Percentiles rank a stretch among this genome's conserved stretches.
Evolutionary conservation across 2,888 invertebrate genomes (phyloP).

Genomic region (Lasius fuliginosus): DNA sequence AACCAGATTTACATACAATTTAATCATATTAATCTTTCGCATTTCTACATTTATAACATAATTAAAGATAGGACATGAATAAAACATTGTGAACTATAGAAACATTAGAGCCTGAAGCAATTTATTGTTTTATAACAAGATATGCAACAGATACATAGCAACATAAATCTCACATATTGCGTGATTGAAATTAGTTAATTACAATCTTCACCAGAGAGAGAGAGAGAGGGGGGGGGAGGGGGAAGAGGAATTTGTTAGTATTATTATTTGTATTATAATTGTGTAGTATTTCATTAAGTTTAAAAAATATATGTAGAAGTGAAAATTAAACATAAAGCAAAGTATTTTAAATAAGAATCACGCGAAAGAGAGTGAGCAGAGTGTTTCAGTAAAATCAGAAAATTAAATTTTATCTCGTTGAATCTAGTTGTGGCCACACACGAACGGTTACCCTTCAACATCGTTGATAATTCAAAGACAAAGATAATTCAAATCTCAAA

Average conservation of each 20-base stretch:
- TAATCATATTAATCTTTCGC: neutral
- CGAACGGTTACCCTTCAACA: constrained; percentile 7
- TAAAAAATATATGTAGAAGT: constrained; percentile 6
- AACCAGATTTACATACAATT: neutral
- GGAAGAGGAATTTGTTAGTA: constrained; percentile 29
- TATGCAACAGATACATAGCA: constrained; percentile 35
- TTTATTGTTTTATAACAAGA: constrained; percentile 45
- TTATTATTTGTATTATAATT: neutral
- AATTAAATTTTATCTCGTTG: constrained; percentile 9
- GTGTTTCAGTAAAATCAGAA: neutral
- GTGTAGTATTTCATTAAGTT: neutral
- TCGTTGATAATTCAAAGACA: constrained; percentile 34
- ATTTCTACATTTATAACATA: constrained; percentile 15
- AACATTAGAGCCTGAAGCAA: constrained; percentile 51
- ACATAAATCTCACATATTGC: constrained; percentile 7
- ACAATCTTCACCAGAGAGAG: neutral
- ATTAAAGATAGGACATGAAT: constrained; percentile 39
- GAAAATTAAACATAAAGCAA: neutral
- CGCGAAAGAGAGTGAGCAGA: neutral
- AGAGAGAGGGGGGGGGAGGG: neutral
- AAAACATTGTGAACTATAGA: constrained; percentile 40
- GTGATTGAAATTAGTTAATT: constrained; percentile 14
- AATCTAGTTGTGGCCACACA: constrained; percentile 18
- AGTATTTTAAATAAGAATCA: neutral
- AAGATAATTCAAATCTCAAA: too few species aligned